Base-by-base conservation (phyloP, 2,888 invertebrate genomes). In the Dynastes grantii region DNA sequence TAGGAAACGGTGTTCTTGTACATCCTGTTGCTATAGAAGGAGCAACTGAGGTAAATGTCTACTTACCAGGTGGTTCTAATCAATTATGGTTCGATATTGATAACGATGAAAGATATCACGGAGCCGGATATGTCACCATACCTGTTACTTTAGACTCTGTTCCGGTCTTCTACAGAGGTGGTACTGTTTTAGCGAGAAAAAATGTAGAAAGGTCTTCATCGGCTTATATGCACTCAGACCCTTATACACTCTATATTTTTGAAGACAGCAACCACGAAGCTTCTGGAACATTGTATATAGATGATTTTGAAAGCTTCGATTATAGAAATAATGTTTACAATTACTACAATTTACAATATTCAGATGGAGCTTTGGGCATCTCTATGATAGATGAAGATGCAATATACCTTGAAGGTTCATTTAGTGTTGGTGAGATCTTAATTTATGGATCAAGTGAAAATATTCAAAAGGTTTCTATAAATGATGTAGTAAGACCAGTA, bases 1-100 rank as follows among this genome's bases (percentile, higher is more conserved):
- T 97, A 0, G 96, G 96, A 92, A 91, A 94, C 84, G 92, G 94
- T 76, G 91, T 99, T n/a, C 90, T 99, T 11, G 94, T 97, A 0
- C 92, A 94, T 9, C 97, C 98, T 0, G 96, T 98, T 0, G 92
- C 94, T 75, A 94, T 95, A 78, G 90, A 93, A 5, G 95, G 95
- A 0, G 95, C 91, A 0, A 91, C 90, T 1, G 92, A 93, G 76
- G 94, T 95, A 0, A 90, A 91, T 76, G 95, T 98, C 6, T 97
- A 97, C 87, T 94, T 99, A 85, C 98, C 99, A 0, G 95, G 94
- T 0, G 90, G 91, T 71, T 91, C 93, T 65, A 85, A 92, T 16
- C 98, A 98, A 97, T 97, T 96, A 55, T 83, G 82, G 82, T 83
- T 75, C 61, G 80, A 82, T 16, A 76, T 82, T 55, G 70, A 77